These are phyloP conservation scores for Gopherus evgoodei DNA, from an alignment of 2,113 vertebrate genomes.

Conservation along the genomic window DNA sequence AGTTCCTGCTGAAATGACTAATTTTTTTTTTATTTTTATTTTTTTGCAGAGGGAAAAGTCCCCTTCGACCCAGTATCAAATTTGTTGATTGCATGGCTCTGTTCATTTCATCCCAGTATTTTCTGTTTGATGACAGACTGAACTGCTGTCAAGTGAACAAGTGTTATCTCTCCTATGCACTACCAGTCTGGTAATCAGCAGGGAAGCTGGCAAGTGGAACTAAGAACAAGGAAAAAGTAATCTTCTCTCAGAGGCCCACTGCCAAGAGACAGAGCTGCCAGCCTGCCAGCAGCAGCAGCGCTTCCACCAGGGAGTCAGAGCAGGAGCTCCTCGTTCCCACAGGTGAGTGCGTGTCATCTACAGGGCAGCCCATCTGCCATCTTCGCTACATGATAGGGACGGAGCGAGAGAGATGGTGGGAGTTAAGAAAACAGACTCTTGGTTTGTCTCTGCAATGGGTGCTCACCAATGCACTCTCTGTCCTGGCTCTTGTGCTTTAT, in stretches of 20 bases:
- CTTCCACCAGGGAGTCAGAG: neutral
- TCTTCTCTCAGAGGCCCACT: slow-evolving; percentile 40
- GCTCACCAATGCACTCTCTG: neutral
- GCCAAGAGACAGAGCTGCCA: slow-evolving; percentile 57
- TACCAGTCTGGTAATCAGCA: slow-evolving; percentile 60
- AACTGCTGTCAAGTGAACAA: slow-evolving; percentile 49
- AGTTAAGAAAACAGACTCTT: slow-evolving; percentile 29
- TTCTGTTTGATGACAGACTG: slow-evolving; percentile 31
- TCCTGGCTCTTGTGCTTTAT: neutral
- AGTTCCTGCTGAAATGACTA: neutral
- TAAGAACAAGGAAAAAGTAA: slow-evolving; percentile 59
- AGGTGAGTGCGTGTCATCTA: slow-evolving; percentile 32
- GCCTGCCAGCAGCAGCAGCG: slow-evolving; percentile 26
- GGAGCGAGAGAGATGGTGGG: slow-evolving; percentile 6
- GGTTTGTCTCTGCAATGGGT: neutral
- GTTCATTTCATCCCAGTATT: slow-evolving; percentile 24
- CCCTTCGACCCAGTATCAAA: neutral
- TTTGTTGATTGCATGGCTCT: neutral
- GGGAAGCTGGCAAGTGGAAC: slow-evolving; percentile 51
- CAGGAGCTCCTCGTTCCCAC: slow-evolving; percentile 25
- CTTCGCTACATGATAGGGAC: neutral
- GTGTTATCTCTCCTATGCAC: slow-evolving; percentile 50
- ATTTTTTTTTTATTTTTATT: too few relatives aligned
- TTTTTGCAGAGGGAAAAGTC: neutral
- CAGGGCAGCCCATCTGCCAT: slow-evolving; percentile 58